Evolutionary conservation across 2,888 invertebrate species (phyloP), one percentile per base, ranked within the genome.

Genomic region (Sussaba pulchella): DNA sequence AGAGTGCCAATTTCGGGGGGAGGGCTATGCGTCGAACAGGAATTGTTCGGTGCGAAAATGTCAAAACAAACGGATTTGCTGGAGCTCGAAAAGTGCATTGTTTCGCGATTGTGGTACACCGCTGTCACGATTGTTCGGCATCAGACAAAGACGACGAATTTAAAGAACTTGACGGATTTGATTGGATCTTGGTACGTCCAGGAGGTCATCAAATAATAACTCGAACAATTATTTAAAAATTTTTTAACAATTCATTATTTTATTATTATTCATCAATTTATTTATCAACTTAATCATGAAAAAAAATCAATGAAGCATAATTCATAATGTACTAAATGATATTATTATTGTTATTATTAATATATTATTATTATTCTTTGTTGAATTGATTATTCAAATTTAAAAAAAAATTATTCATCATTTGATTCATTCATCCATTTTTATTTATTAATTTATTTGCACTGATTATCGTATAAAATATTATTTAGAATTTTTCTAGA

Each of bases 61-160:
- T 87, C 86, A 75, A 82, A 81, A 57, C 84, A 86, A 71, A 61
- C 57, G 36, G 70, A 82, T 45, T 21, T 71, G 21, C 41, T 88
- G 50, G 83, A 90, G 36, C 82, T 90, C 63, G 85, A 88, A 26
- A 89, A 89, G 71, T 91, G 83, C 66, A 85, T 91, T 59, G 73
- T 71, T 54, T 88, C 90, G 63, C 88, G 87, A 86, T 88, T 91
- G 78, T 91, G 89, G 90, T 91, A 89, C 63, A 89, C 90, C n/a
- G 86, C 90, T 14, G 31, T 17, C 36, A 85, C 84, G 61, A 79
- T 81, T 66, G 69, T 88, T 83, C 83, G 17, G n/a, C 14, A 86
- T 24, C 79, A 79, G 12, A 78, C 57, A 19, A 83, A 86, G 76
- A 79, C 63, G 61, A 72, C 57, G 19, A 78, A 77, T 54, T 39